Percentiles rank a stretch among this genome's conserved stretches.
Evolutionary conservation across 2,113 vertebrate species (phyloP).

Genomic region (Hucho hucho): DNA sequence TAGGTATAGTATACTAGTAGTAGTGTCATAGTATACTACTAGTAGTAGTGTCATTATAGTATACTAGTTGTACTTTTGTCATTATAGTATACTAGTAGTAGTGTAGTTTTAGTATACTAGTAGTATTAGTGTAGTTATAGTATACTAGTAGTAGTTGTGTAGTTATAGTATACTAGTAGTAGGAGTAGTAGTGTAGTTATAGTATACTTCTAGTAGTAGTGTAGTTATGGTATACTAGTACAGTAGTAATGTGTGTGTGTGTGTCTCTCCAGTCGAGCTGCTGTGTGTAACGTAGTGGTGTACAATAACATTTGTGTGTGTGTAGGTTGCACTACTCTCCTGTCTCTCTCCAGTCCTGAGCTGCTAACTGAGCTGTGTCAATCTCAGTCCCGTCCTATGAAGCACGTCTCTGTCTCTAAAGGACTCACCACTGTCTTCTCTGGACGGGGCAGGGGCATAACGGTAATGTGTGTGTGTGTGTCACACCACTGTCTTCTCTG

Average conservation of each 20-base stretch:
- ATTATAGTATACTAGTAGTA: too few species aligned
- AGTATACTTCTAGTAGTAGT: too few species aligned
- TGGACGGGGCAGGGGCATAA: slow-evolving; percentile 38
- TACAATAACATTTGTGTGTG: not conserved
- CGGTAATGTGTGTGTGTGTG: not conserved
- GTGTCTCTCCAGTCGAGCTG: not conserved
- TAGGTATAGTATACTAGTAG: too few species aligned
- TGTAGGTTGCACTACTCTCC: not conserved
- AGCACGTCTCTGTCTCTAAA: slow-evolving; percentile 32
- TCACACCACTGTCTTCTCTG: not conserved
- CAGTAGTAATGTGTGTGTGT: not conserved
- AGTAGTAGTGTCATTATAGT: too few species aligned
- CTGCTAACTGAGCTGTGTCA: slow-evolving; percentile 41
- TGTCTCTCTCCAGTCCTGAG: slow-evolving; percentile 43
- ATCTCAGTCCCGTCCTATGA: slow-evolving; percentile 25
- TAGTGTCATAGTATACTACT: too few species aligned
- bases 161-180: too few species aligned
- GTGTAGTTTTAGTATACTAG: too few species aligned
- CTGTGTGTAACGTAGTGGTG: not conserved
- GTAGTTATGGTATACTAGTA: not conserved
- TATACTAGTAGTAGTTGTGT: too few species aligned
- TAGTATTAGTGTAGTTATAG: too few species aligned
- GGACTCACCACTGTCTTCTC: slow-evolving; percentile 41
- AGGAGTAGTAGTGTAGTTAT: too few species aligned
- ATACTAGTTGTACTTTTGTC: too few species aligned